phyloP scores from a whole-genome alignment of 2,113 vertebrate species.

The Atherinomorus stipes region DNA sequence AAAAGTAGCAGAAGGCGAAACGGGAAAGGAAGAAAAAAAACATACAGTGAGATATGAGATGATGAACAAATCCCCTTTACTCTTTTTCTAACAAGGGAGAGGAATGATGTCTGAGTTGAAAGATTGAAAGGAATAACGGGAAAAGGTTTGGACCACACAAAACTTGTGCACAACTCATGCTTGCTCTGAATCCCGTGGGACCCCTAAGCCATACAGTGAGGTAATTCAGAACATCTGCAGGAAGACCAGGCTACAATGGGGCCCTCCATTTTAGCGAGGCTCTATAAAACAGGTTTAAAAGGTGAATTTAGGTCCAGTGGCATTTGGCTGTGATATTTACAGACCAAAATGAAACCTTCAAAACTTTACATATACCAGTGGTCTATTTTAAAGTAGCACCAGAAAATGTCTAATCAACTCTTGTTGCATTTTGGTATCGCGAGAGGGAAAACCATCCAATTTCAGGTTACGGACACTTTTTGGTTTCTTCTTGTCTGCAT shows the following conservation, averaged over 20 bases:
- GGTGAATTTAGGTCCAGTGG: conserved; percentile 7
- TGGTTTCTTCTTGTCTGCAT: no score
- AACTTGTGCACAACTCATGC: conserved; percentile 47
- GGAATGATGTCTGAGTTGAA: conserved; percentile 20
- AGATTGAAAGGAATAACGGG: conserved; percentile 25
- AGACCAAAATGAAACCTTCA: background rate
- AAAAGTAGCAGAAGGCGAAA: background rate
- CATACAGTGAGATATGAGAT: background rate
- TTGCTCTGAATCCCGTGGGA: conserved; percentile 53
- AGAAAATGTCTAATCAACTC: background rate
- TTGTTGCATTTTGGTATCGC: background rate
- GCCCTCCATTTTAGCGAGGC: conserved; percentile 39
- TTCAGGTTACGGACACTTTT: no score
- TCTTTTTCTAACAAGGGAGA: conserved; percentile 7
- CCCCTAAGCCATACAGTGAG: conserved; percentile 55
- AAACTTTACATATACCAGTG: background rate
- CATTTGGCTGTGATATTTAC: conserved; percentile 14
- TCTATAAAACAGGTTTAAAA: conserved; percentile 45
- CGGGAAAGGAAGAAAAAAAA: background rate
- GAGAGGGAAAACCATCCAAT: background rate
- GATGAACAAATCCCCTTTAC: conserved; percentile 7
- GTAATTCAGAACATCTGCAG: conserved; percentile 75
- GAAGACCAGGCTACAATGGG: conserved; percentile 29
- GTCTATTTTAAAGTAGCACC: background rate
- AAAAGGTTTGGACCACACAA: conserved; percentile 69